A percentile compares a stretch with the other conserved stretches of the same genome.
phyloP scores from a whole-genome alignment of 2,113 vertebrate species.

The Gila orcuttii region DNA sequence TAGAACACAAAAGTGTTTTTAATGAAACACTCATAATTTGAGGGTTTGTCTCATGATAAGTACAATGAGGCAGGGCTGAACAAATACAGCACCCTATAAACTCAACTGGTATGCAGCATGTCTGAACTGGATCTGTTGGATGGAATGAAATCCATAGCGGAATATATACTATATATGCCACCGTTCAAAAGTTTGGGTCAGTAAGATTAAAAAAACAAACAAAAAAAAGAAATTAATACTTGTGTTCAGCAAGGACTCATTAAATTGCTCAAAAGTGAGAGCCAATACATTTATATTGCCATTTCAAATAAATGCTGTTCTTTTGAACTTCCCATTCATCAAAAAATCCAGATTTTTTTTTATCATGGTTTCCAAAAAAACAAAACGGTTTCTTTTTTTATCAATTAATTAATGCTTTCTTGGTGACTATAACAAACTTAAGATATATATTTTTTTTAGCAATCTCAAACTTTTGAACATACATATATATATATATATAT shows the following conservation, averaged over 20 bases:
- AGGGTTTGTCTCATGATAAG: neutral
- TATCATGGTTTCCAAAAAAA: no score
- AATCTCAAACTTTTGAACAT: neutral
- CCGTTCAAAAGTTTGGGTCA: neutral
- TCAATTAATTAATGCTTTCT: neutral
- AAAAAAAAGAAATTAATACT: no score
- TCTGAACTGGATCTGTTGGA: conserved; percentile 12
- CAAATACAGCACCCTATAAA: neutral
- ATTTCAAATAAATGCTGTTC: no score
- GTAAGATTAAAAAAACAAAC: neutral
- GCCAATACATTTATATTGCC: no score
- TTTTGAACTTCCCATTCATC: no score
- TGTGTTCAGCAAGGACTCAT: no score
- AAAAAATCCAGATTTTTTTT: no score
- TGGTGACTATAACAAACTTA: neutral
- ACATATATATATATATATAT: no score
- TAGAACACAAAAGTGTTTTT: conserved; percentile 16
- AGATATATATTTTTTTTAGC: neutral
- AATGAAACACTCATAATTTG: neutral
- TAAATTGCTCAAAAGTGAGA: no score
- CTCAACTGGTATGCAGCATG: conserved; percentile 18
- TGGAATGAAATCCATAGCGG: neutral
- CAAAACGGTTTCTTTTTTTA: neutral
- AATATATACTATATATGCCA: neutral
- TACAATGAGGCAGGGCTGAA: neutral